Evolutionary conservation across 2,888 invertebrate genomes (phyloP).

Genomic region (Hermodice carunculata): DNA sequence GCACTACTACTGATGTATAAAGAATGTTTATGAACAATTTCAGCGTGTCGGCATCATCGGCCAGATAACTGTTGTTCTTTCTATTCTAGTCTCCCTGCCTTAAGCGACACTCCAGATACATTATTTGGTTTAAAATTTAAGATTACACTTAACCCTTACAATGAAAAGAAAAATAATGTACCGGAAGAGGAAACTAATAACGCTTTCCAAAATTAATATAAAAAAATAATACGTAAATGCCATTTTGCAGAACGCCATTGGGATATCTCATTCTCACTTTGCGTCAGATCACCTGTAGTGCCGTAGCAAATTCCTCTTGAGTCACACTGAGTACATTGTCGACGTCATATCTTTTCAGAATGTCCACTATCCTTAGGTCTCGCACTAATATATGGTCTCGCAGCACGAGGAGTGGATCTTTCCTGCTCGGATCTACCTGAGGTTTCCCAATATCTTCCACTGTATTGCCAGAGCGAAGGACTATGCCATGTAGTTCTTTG

Average conservation of each 20-base stretch:
- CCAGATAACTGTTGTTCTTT: too few relatives aligned
- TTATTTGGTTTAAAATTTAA: too few relatives aligned
- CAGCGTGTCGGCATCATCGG: too few relatives aligned
- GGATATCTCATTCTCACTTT: background rate
- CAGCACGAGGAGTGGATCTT: conserved; percentile 28
- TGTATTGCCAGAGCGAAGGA: conserved; percentile 66
- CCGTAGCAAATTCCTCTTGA: conserved; percentile 57
- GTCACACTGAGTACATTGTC: conserved; percentile 50
- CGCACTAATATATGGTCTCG: conserved; percentile 64
- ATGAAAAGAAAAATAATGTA: too few relatives aligned
- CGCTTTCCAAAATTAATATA: too few relatives aligned
- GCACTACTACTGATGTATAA: too few relatives aligned
- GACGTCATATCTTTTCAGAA: conserved; percentile 58
- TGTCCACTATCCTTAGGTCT: conserved; percentile 60
- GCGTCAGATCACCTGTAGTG: conserved; percentile 52
- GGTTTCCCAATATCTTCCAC: conserved; percentile 63
- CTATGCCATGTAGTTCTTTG: conserved; percentile 55
- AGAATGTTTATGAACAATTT: too few relatives aligned
- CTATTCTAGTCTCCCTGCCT: too few relatives aligned
- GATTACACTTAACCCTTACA: too few relatives aligned
- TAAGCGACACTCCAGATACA: too few relatives aligned
- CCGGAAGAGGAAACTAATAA: too few relatives aligned
- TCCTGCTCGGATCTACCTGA: conserved; percentile 54
- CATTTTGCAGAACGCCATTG: background rate
- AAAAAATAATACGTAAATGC: background rate